Percentiles rank a stretch among this genome's conserved stretches.
phyloP scores from a whole-genome alignment of 1,140 invertebrate species.

The Calephelis nemesis region DNA sequence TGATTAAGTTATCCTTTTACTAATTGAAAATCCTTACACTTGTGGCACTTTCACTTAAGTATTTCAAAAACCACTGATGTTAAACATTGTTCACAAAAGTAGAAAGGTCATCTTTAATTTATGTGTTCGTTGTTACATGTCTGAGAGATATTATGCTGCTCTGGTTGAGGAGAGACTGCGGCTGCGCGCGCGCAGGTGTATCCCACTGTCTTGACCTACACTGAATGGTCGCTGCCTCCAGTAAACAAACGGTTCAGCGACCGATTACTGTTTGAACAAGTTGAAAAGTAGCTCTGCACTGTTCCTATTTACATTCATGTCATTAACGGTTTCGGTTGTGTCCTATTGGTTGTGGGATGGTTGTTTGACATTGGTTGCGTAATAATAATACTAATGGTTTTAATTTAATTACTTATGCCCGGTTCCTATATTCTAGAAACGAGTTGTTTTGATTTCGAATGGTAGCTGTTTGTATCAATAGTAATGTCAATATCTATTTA shows the following conservation, averaged over 20 bases:
- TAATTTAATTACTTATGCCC: too few species aligned
- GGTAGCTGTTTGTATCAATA: too few species aligned
- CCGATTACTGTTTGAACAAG: conserved; percentile 58
- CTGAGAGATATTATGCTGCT: conserved; percentile 52
- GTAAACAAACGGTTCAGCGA: conserved; percentile 77
- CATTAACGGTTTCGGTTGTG: conserved; percentile 20
- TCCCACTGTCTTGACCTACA: conserved; percentile 68
- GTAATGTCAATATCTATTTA: too few species aligned
- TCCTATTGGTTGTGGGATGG: not conserved
- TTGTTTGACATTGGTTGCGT: not conserved
- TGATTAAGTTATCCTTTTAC: conserved; percentile 18
- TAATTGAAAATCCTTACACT: conserved; percentile 12
- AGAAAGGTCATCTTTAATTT: conserved; percentile 53
- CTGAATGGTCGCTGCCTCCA: conserved; percentile 48
- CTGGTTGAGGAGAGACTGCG: conserved; percentile 55
- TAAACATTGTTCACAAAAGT: conserved; percentile 52
- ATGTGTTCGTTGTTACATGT: conserved; percentile 44
- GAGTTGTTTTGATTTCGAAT: too few species aligned
- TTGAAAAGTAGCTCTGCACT: conserved; percentile 42
- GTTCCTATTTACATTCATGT: conserved; percentile 30
- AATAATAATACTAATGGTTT: not conserved
- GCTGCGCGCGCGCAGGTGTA: conserved; percentile 45
- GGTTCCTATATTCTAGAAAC: too few species aligned
- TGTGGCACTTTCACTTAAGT: conserved; percentile 36
- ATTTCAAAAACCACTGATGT: conserved; percentile 37